A percentile compares a stretch with the other conserved stretches of the same genome.
These are phyloP conservation scores for Ataeniobius toweri DNA, from an alignment of 2,797 vertebrate species.

Conservation along the genomic window DNA sequence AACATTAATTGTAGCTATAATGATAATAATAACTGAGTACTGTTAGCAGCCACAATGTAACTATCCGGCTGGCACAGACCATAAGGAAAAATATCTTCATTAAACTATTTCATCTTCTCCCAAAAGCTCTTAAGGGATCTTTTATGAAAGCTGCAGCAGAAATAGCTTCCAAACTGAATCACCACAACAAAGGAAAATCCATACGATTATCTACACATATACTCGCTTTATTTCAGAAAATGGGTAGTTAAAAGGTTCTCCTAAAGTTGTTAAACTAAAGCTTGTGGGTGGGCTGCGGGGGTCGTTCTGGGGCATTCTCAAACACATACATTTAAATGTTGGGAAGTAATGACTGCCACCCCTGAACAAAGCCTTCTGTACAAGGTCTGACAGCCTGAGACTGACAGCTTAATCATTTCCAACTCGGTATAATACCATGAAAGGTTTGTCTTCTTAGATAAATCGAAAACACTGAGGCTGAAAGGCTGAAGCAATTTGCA, in stretches of 20 bases:
- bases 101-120: constrained; percentile 59
- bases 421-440: constrained; percentile 49
- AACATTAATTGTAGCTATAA: constrained; percentile 55
- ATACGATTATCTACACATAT: constrained; percentile 26
- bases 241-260: constrained; percentile 21
- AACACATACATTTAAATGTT: constrained; percentile 33
- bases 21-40: constrained; percentile 59
- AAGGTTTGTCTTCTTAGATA: constrained; percentile 47
- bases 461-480: constrained; percentile 42
- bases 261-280: constrained; percentile 28
- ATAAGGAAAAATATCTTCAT: constrained; percentile 50
- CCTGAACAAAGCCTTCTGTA: constrained; percentile 44
- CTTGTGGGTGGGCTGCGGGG: neutral
- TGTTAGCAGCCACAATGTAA: constrained; percentile 61
- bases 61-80: constrained; percentile 59
- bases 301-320: neutral
- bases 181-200: constrained; percentile 11
- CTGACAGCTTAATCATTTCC: constrained; percentile 61
- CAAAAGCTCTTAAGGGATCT: constrained; percentile 53
- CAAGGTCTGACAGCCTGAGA: constrained; percentile 44
- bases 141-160: constrained; percentile 48
- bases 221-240: constrained; percentile 17
- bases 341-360: constrained; percentile 27
- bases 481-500: constrained; percentile 46
- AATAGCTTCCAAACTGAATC: constrained; percentile 39